Evolutionary conservation across 1,140 invertebrate genomes (phyloP), one percentile per base, ranked within the genome.

Genomic region (Musca domestica): DNA sequence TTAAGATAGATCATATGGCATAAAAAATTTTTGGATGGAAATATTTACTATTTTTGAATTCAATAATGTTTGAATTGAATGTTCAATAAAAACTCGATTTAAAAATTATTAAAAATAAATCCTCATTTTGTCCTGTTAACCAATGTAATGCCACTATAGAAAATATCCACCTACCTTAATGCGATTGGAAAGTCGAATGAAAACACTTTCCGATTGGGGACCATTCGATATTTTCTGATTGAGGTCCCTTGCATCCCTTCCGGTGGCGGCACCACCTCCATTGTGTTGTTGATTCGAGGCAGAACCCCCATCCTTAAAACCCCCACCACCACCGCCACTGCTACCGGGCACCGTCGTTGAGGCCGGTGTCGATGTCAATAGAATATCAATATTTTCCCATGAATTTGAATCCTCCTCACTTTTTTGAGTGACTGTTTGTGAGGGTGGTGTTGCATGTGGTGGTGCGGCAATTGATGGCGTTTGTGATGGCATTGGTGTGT

Each of bases 181-280:
- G 75, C 95, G 90, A 83, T 98, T 99, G 41, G 93, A 95, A 23
- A 99, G 84, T 71, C 96, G 87, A 73, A 98, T 88, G 81, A 99
- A 98, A 22, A 98, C 93, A 3, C 95, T 96, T 83, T 99, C 96
- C 72, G 98, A 96, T 73, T 93, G 92, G 6, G 81, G 84, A 75
- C 87, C 76, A 66, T 75, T 73, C 1, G 77, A 71, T 17, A 80
- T 69, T 51, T 80, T 80, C 34, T 77, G 73, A 56, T 73, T 80
- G 12, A 74, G 34, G 9, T 64, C 68, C 12, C 64, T 69, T 20
- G 66, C 67, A 12, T 64, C 68, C 12, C 64, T 69, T 20, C 64
- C 67, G 10, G 27, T 30, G 27, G 15, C 27, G 27, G 34, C 34
- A n/a, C n/a, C n/a, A n/a, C n/a, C n/a, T 41, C 34, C 34, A 41